These are phyloP conservation scores for Agrochola litura DNA, from an alignment of 2,888 invertebrate genomes.

Conservation along the genomic window DNA sequence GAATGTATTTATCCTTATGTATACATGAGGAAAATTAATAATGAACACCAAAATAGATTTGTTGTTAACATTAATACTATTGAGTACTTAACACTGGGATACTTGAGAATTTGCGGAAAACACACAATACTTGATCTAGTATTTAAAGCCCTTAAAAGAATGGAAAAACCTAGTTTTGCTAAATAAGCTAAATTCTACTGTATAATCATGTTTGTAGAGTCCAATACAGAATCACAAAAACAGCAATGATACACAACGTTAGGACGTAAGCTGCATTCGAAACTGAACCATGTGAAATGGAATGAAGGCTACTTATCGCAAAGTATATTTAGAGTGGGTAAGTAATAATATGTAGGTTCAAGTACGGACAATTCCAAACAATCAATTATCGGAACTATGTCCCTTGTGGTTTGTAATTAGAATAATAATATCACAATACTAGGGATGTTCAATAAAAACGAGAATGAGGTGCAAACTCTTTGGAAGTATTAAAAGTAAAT, in stretches of 20 bases:
- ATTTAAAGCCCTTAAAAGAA: neutral
- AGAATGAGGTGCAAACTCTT: too few relatives aligned
- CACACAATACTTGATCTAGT: conserved; percentile 19
- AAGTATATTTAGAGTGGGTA: neutral
- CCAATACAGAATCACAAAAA: neutral
- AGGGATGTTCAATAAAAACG: too few relatives aligned
- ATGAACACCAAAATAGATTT: conserved; percentile 15
- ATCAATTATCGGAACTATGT: neutral
- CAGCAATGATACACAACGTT: neutral
- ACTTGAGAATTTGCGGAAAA: conserved; percentile 26
- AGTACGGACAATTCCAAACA: neutral
- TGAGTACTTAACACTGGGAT: neutral
- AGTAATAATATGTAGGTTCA: neutral
- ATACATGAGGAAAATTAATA: conserved; percentile 9
- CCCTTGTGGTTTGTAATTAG: too few relatives aligned
- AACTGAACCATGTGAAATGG: neutral
- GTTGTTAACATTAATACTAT: neutral
- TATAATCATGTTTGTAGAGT: neutral
- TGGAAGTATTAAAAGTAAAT: too few relatives aligned
- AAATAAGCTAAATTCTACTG: neutral
- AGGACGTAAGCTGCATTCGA: neutral
- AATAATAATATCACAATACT: neutral
- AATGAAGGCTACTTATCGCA: neutral
- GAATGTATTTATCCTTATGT: too few relatives aligned
- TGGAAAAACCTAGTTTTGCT: neutral